Evolutionary conservation across 2,888 invertebrate species (phyloP).

Genomic region (Torymus aiolomorphi): DNA sequence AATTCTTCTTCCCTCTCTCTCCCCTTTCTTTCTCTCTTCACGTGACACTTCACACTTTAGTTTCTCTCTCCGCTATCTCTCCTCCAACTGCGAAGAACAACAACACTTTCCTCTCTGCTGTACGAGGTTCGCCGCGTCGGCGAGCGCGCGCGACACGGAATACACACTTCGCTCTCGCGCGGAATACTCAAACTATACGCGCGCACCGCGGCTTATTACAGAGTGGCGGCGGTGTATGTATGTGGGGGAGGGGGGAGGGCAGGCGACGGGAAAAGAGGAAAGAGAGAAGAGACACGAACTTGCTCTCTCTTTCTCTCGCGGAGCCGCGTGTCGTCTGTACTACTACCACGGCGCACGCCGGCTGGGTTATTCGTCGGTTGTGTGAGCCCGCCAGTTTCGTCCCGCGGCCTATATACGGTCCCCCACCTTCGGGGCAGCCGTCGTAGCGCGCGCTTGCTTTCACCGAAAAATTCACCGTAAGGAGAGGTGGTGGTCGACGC

Average conservation of each 20-base stretch:
- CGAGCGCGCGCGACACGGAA: background rate
- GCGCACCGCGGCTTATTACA: too few species aligned
- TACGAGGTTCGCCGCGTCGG: background rate
- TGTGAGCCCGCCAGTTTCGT: constrained; percentile 71
- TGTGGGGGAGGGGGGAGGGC: too few species aligned
- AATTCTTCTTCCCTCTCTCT: background rate
- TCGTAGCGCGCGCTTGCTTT: constrained; percentile 63
- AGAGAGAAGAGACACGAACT: too few species aligned
- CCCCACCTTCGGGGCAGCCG: constrained; percentile 64
- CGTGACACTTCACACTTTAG: constrained; percentile 38
- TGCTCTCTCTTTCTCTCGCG: too few species aligned
- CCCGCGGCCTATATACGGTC: constrained; percentile 74
- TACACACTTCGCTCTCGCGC: too few species aligned
- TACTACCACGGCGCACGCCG: constrained; percentile 64
- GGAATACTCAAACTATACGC: too few species aligned
- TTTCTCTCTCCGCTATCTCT: background rate
- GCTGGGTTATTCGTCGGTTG: constrained; percentile 63
- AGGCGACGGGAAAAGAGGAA: too few species aligned
- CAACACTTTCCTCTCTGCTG: constrained; percentile 4
- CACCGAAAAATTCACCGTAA: constrained; percentile 68
- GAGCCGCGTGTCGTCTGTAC: too few species aligned
- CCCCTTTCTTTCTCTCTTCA: background rate
- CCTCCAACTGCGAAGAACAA: background rate
- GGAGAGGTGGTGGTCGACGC: background rate
- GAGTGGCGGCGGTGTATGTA: too few species aligned